phyloP scores from a whole-genome alignment of 2,888 invertebrate genomes.

The Harpalus rufipes region DNA sequence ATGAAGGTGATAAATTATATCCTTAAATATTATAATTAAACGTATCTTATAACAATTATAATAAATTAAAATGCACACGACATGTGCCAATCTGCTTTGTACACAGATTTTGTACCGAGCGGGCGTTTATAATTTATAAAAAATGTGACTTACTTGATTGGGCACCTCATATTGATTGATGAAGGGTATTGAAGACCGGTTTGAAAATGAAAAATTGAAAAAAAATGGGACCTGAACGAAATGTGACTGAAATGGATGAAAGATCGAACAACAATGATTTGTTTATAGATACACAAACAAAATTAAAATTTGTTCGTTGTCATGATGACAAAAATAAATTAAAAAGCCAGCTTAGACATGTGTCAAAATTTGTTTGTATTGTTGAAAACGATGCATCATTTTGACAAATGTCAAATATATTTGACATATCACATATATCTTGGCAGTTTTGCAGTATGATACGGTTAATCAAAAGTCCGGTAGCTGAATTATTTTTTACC shows the following conservation, averaged over 20 bases:
- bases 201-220: background rate
- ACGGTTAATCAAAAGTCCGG: too few relatives aligned
- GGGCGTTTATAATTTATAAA: too few relatives aligned
- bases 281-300: slow-evolving; percentile 36
- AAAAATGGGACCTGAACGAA: slow-evolving; percentile 12
- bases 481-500: too few relatives aligned
- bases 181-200: background rate
- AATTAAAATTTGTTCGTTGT: slow-evolving; percentile 15
- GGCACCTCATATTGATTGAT: background rate
- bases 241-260: slow-evolving; percentile 16
- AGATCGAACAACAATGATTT: slow-evolving; percentile 50
- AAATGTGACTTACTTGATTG: background rate
- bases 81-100: too few relatives aligned
- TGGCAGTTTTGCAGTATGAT: too few relatives aligned
- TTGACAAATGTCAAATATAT: background rate
- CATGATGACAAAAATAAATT: slow-evolving; percentile 14
- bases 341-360: background rate
- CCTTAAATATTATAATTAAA: too few relatives aligned
- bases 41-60: too few relatives aligned
- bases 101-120: too few relatives aligned
- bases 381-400: background rate
- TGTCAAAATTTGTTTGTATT: background rate
- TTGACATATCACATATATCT: too few relatives aligned
- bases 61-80: too few relatives aligned
- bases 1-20: too few relatives aligned